Evolutionary conservation across 2,113 vertebrate species (phyloP).

Genomic region (Caracal caracal): DNA sequence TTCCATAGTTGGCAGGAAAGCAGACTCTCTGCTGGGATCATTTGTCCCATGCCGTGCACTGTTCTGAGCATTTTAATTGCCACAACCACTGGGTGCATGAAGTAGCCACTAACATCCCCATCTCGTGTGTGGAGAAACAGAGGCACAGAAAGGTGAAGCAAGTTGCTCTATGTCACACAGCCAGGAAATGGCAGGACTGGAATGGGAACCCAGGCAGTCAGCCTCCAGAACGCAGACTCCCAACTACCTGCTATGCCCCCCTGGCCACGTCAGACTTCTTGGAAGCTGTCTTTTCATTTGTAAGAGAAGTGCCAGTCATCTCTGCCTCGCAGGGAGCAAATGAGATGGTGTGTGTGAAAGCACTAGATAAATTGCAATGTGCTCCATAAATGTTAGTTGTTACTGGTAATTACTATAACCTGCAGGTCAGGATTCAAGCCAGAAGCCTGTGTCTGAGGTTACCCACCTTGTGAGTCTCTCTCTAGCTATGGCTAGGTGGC

Average conservation of each 20-base stretch:
- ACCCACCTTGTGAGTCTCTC: background rate
- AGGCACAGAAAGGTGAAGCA: background rate
- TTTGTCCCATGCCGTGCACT: background rate
- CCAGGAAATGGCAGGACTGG: background rate
- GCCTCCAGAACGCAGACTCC: background rate
- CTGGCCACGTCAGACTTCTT: background rate
- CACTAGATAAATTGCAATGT: background rate
- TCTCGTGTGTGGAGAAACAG: background rate
- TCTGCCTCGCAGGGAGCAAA: background rate
- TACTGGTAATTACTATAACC: slow-evolving; percentile 24
- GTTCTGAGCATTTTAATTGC: background rate
- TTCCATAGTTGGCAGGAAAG: background rate
- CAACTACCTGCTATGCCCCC: background rate
- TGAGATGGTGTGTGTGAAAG: background rate
- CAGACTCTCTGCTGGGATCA: background rate
- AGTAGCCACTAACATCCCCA: background rate
- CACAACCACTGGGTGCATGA: too few species aligned
- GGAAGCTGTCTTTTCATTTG: background rate
- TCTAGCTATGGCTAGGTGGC: background rate
- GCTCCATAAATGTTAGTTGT: background rate
- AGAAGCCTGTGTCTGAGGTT: background rate
- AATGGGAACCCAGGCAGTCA: background rate
- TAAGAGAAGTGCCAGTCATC: background rate
- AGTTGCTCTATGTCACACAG: background rate
- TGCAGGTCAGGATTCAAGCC: slow-evolving; percentile 11